These are phyloP conservation scores for Labroides dimidiatus DNA, from an alignment of 2,797 vertebrate genomes.

Conservation along the genomic window DNA sequence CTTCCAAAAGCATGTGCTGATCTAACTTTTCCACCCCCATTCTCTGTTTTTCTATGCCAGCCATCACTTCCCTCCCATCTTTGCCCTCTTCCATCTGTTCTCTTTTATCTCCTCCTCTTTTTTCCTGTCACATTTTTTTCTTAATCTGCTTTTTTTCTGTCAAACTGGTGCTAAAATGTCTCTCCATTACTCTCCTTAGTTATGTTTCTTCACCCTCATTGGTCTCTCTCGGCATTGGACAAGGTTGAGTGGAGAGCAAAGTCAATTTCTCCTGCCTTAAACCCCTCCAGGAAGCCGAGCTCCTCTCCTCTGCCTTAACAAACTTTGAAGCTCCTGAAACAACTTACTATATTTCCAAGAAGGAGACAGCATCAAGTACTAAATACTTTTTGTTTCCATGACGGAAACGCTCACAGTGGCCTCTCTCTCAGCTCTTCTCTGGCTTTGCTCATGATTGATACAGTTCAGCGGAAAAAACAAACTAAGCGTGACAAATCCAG, in stretches of 20 bases:
- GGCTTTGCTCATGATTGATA: constrained; percentile 74
- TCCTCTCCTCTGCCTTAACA: constrained; percentile 71
- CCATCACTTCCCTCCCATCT: constrained; percentile 49
- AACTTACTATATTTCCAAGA: constrained; percentile 63
- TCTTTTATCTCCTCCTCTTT: constrained; percentile 57
- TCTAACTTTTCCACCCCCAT: constrained; percentile 62
- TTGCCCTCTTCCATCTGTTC: constrained; percentile 74
- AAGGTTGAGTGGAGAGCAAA: constrained; percentile 71
- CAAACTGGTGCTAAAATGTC: constrained; percentile 41
- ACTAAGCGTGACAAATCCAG: constrained; percentile 86
- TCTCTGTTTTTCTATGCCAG: constrained; percentile 25
- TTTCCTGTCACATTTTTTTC: constrained; percentile 65
- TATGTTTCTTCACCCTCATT: constrained; percentile 39
- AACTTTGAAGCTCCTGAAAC: constrained; percentile 79
- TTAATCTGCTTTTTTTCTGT: constrained; percentile 52
- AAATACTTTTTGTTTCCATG: constrained; percentile 68
- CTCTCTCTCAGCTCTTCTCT: constrained; percentile 36
- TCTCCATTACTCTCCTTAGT: constrained; percentile 51
- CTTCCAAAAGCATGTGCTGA: constrained; percentile 63
- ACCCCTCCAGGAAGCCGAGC: constrained; percentile 61
- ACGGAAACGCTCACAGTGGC: constrained; percentile 49
- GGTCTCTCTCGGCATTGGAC: constrained; percentile 64
- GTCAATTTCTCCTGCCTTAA: constrained; percentile 65
- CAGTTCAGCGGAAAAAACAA: constrained; percentile 80
- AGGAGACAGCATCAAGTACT: constrained; percentile 60